Evolutionary conservation across 2,888 invertebrate genomes (phyloP), one percentile per base, ranked within the genome.

Genomic region (Sarcophaga subvicina): DNA sequence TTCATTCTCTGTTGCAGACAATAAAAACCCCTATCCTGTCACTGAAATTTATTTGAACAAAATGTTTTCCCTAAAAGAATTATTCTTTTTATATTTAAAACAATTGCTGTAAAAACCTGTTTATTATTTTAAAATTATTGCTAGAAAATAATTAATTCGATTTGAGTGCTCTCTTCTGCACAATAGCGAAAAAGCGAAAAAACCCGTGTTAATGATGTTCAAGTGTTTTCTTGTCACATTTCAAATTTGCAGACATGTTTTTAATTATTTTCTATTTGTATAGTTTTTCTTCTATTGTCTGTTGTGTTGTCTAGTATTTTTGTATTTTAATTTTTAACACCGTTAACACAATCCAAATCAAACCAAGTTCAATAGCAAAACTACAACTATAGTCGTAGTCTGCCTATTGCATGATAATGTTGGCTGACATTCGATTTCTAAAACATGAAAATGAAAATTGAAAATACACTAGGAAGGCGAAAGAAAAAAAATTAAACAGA

Each of bases 341-440:
- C 37, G 37, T 37, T 37, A 37, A 37, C 37, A 37, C 2, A 37
- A 37, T 8, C 8, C 37, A 8, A 37, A 37, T 10, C 8, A 37
- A 37, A 37, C 37, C 80, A 73, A 80, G 64, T 83, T 78, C 72
- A 78, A 66, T 83, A 49, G 69, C 62, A 69, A 37, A 37, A 37
- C 37, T 83, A 78, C 62, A 83, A 66, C 37, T 37, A 66, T 25
- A 1, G 22, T 10, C 0, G 37, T 2, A 37, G 37, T 37, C 0
- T 0, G 37, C 0, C 37, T 37, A 37, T 37, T 2, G 0, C 37
- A 54, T 54, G 54, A 54, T 25, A 76, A 81, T 79, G 63, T 73
- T 79, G 79, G 73, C 79, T 84, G 83, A 62, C 79, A 70, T 70
- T 77, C 47, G 70, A 76, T 79, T 84, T 72, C 37, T 8, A 78